Base-by-base conservation (phyloP, 2,888 invertebrate genomes). In the Diarsia brunnea region DNA sequence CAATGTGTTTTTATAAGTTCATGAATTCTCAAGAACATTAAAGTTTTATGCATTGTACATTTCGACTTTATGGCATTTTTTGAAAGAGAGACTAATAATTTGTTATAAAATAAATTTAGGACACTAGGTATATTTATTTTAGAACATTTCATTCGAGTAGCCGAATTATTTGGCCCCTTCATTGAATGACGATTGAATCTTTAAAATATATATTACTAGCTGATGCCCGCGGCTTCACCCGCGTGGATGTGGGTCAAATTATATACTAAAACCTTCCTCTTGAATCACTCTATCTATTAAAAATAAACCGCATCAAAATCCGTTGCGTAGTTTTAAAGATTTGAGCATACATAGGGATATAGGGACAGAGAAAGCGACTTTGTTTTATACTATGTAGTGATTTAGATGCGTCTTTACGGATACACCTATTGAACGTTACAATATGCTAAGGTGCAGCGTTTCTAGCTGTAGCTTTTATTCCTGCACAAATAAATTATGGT, bases 1-100 rank as follows among this genome's bases (percentile, higher is more conserved):
- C 73, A 51, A 3, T 71, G 73, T 14, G 27, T 73, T 72, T 53
- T 45, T 0, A 43, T n/a, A 71, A 43, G 4, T 21, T 49, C 12
- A 19, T 53, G 19, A 49, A n/a, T 49, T 58, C 8, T 8, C 27
- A 45, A 31, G 5, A 70, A 53, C 11, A 51, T n/a, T 43, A 60
- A 31, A 10, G n/a, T 14, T 31, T n/a, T 4, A 45, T 27, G 8
- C 19, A 69, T n/a, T 27, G 14, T 66, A 14, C 7, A 5, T 58
- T 12, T 16, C 51, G 5, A 68, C 19, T 43, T 27, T 16, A 69
- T 14, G 38, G 16, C 16, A 2, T 69, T 45, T 27, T 11, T 8
- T 19, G 14, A 68, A 24, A 68, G 12, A 61, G 38, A 19, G 58
- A n/a, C 51, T 55, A 24, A 55, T 24, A 24, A 24, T n/a, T 19